phyloP scores from a whole-genome alignment of 1,140 invertebrate genomes.

The Lepidotrigona ventralis region DNA sequence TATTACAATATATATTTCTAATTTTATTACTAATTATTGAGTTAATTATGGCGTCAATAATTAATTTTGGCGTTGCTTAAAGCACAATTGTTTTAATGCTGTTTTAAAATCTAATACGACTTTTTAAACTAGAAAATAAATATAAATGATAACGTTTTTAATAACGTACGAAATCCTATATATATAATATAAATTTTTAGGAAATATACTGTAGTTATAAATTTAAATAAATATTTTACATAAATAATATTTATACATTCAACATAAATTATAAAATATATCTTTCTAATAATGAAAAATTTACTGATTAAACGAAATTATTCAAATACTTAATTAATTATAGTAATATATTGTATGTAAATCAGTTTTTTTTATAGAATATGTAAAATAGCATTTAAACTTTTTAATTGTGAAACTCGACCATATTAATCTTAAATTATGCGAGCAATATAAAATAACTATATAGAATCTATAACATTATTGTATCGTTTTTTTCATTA shows the following conservation, averaged over 20 bases:
- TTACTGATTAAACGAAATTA: conserved; percentile 4
- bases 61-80: not conserved
- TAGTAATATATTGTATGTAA: conserved; percentile 24
- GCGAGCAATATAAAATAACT: conserved; percentile 63
- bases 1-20: not conserved
- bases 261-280: conserved; percentile 24
- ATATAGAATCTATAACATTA: conserved; percentile 71
- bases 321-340: not conserved
- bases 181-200: conserved; percentile 15
- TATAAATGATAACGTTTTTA: conserved; percentile 6
- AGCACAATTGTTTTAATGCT: conserved; percentile 1
- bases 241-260: conserved; percentile 30
- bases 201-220: not conserved
- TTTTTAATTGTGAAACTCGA: conserved; percentile 45
- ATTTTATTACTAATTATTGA: not conserved
- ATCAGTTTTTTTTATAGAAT: conserved; percentile 45
- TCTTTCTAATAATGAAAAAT: not conserved
- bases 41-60: not conserved
- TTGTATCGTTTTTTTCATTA: conserved; percentile 79
- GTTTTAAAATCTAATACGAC: not conserved
- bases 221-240: conserved; percentile 23
- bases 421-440: conserved; percentile 53
- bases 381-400: conserved; percentile 13
- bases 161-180: conserved; percentile 20
- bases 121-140: not conserved